Conservation (phyloP, 2,888 invertebrate species). For the Pollenia angustigena region DNA sequence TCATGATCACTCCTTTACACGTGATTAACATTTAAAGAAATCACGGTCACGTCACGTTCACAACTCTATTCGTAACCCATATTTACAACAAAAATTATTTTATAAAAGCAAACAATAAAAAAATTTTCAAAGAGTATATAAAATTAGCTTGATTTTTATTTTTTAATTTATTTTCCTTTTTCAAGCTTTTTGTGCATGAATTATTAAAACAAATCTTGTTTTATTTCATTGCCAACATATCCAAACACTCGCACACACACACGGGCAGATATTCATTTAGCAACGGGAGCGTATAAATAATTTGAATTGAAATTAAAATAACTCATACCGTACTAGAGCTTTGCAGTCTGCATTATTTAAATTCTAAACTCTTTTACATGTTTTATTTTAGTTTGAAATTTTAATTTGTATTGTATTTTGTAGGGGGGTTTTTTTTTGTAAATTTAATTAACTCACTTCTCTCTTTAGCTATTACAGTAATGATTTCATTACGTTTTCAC, state of each 20-base stretch:
- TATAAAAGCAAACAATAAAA: not conserved
- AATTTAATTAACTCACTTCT: slow-evolving; percentile 39
- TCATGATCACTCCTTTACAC: too few relatives aligned
- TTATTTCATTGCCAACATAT: slow-evolving; percentile 1
- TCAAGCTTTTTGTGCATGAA: not conserved
- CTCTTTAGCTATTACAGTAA: not conserved
- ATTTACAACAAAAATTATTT: too few relatives aligned
- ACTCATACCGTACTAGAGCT: slow-evolving; percentile 13
- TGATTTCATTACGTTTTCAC: slow-evolving; percentile 15
- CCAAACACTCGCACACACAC: not conserved
- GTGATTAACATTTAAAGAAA: too few relatives aligned
- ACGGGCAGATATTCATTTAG: not conserved
- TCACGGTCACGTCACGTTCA: too few relatives aligned
- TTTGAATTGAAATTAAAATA: slow-evolving; percentile 15
- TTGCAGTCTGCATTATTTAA: not conserved
- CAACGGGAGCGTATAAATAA: slow-evolving; percentile 29
- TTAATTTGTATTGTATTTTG: not conserved
- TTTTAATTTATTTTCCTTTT: not conserved
- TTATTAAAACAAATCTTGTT: slow-evolving; percentile 6
- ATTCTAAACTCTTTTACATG: not conserved
- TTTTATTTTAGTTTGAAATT: not conserved
- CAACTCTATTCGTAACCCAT: too few relatives aligned
- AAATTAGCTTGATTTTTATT: slow-evolving; percentile 9
- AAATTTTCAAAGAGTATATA: not conserved
- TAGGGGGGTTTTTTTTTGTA: not conserved